phyloP scores from a whole-genome alignment of 1,140 invertebrate species.

The Zaprionus davidi region DNA sequence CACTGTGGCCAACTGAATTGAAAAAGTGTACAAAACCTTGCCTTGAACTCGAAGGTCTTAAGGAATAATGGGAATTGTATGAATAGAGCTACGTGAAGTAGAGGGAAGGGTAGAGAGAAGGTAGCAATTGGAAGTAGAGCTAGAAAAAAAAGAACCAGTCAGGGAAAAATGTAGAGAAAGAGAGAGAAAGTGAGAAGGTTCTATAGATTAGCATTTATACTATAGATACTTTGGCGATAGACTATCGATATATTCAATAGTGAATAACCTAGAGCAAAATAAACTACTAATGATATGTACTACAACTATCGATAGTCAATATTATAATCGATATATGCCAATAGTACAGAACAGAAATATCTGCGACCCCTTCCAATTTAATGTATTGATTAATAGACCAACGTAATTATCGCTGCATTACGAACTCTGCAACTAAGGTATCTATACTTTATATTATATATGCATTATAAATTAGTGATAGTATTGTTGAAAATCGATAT shows the following conservation, averaged over 20 bases:
- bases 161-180: neutral
- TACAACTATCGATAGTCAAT: neutral
- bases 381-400: rapidly evolving
- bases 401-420: no score
- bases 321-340: no score
- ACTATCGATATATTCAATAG: neutral
- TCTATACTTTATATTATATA: no score
- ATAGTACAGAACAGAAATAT: no score
- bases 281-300: no score
- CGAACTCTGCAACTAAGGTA: no score
- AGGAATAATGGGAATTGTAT: neutral
- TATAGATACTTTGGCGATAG: neutral
- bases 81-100: neutral
- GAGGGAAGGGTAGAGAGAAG: neutral
- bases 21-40: neutral
- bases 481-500: no score
- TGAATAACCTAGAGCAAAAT: no score
- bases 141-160: neutral
- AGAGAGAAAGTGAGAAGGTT: neutral
- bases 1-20: slow-evolving; percentile 33
- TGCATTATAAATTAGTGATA: no score
- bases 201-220: neutral
- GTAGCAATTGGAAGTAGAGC: neutral
- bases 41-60: neutral
- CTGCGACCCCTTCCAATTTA: no score